Conservation (phyloP, 1,140 invertebrate genomes). For the Teleopsis dalmanni region DNA sequence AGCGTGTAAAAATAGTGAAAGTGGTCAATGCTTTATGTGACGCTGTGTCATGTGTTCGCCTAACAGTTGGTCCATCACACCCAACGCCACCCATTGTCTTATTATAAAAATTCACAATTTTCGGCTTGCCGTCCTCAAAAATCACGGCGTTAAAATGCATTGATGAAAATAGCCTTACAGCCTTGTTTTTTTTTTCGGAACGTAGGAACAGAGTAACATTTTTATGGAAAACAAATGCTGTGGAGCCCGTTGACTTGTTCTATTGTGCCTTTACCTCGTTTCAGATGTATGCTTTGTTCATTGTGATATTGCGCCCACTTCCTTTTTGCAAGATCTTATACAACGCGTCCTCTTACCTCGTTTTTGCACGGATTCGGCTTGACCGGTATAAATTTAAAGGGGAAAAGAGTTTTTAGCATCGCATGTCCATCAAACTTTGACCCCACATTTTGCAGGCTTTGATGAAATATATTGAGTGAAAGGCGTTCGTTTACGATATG, state of each 20-base stretch:
- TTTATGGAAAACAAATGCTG: neutral
- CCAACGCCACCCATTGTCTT: slow-evolving; percentile 17
- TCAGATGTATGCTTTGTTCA: slow-evolving; percentile 17
- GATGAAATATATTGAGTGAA: neutral
- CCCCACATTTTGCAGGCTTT: neutral
- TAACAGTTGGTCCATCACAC: slow-evolving; percentile 22
- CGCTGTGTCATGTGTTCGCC: slow-evolving; percentile 20
- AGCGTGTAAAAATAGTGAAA: slow-evolving; percentile 28
- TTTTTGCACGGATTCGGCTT: slow-evolving; percentile 4
- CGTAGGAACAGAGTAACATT: neutral
- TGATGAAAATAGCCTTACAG: slow-evolving; percentile 23
- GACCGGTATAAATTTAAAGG: slow-evolving; percentile 18
- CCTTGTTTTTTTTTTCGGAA: neutral
- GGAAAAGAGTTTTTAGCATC: neutral
- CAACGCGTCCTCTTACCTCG: neutral
- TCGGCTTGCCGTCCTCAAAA: slow-evolving; percentile 18
- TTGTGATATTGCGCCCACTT: slow-evolving; percentile 19
- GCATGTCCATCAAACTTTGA: neutral
- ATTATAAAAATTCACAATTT: slow-evolving; percentile 26
- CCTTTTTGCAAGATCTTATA: neutral
- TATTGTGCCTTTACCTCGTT: slow-evolving; percentile 12
- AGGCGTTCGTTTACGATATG: neutral
- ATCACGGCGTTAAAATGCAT: neutral
- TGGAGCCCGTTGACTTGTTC: slow-evolving; percentile 6
- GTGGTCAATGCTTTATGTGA: slow-evolving; percentile 23